These are phyloP conservation scores for Cranoglanis bouderius DNA, from an alignment of 2,113 vertebrate species.

Conservation along the genomic window DNA sequence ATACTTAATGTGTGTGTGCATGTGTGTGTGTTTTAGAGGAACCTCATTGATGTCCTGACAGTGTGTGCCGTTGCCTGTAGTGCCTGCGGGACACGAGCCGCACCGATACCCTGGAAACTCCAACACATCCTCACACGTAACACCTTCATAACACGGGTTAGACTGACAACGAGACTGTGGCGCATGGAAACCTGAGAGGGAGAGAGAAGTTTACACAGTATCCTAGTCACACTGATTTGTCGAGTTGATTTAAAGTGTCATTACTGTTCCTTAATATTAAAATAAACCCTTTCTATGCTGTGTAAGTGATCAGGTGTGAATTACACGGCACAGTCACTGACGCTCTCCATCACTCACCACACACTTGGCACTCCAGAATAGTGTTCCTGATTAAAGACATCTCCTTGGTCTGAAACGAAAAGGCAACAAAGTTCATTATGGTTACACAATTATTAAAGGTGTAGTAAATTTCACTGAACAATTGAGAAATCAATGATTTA, in stretches of 20 bases:
- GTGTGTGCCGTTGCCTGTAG: constrained; percentile 81
- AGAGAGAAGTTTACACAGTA: background rate
- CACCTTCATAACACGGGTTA: constrained; percentile 80
- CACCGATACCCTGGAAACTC: constrained; percentile 85
- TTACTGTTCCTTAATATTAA: background rate
- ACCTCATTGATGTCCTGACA: constrained; percentile 84
- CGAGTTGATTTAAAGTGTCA: background rate
- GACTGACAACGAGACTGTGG: constrained; percentile 83
- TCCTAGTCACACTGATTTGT: background rate
- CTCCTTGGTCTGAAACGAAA: constrained; percentile 78
- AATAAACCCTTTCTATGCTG: background rate
- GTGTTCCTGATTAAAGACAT: constrained; percentile 90
- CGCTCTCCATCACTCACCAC: constrained; percentile 73
- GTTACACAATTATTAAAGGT: background rate
- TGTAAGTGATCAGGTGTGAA: background rate
- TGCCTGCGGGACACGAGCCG: constrained; percentile 79
- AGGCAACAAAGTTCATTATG: background rate
- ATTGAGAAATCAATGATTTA: background rate
- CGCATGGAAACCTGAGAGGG: constrained; percentile 80
- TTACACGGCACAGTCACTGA: too few species aligned
- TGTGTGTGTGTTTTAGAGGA: background rate
- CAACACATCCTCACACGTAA: constrained; percentile 82
- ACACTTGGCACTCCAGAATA: constrained; percentile 89
- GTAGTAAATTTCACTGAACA: background rate
- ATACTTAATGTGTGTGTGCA: background rate